phyloP scores from a whole-genome alignment of 2,797 vertebrate species.

The Lepus oiostolus region DNA sequence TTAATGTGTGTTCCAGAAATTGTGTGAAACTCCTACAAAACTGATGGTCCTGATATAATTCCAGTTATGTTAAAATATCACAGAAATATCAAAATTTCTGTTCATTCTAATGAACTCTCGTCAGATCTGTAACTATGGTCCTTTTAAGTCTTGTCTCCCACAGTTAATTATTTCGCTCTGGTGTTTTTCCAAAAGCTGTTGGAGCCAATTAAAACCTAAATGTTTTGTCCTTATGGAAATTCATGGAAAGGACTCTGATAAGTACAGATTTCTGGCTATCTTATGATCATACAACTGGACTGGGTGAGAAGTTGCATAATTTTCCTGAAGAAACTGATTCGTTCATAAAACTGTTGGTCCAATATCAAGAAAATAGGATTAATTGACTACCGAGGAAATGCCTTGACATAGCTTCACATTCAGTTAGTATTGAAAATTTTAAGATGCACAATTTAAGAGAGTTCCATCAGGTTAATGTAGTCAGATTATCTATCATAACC shows the following conservation, averaged over 20 bases:
- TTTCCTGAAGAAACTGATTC: background rate
- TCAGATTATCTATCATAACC: background rate
- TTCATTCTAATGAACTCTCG: background rate
- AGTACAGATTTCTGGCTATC: background rate
- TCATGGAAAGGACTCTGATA: background rate
- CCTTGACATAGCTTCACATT: background rate
- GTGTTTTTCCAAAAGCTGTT: background rate
- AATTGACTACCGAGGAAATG: background rate
- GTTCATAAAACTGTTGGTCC: background rate
- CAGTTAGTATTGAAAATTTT: background rate
- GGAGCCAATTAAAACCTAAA: background rate
- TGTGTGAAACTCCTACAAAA: background rate
- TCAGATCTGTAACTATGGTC: background rate
- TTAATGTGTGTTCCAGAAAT: background rate
- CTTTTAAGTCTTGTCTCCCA: background rate
- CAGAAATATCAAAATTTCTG: background rate
- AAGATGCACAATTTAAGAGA: background rate
- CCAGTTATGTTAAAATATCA: background rate
- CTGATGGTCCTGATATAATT: background rate
- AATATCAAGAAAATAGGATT: background rate
- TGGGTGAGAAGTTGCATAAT: no score
- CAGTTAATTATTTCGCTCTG: background rate
- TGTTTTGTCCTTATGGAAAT: background rate
- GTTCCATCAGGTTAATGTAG: background rate
- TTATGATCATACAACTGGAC: background rate